Evolutionary conservation across 2,113 vertebrate species (phyloP).

Genomic region (Alaudala cheleensis): DNA sequence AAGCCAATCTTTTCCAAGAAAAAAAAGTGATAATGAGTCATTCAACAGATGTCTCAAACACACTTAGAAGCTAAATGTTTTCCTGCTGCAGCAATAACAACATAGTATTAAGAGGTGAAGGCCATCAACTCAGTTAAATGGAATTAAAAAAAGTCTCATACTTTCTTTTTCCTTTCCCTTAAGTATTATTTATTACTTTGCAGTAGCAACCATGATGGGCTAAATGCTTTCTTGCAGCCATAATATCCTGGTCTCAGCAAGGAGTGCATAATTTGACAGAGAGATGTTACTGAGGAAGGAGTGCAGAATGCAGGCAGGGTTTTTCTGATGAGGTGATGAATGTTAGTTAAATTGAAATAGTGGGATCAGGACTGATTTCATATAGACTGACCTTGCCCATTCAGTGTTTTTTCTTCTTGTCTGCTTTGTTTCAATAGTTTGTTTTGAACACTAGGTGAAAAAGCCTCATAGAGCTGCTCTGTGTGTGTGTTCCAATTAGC

Average conservation of each 20-base stretch:
- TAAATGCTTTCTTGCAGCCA: constrained; percentile 20
- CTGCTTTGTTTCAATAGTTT: background rate
- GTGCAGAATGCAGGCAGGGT: background rate
- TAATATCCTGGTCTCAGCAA: constrained; percentile 4
- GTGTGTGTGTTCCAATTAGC: background rate
- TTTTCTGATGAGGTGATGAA: background rate
- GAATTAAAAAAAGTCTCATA: background rate
- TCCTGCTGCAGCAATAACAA: constrained; percentile 4
- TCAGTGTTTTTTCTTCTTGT: background rate
- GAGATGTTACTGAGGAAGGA: background rate
- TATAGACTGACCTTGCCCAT: background rate
- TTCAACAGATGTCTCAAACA: constrained; percentile 30
- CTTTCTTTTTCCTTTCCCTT: background rate
- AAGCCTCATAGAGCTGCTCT: background rate
- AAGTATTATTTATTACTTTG: constrained; percentile 16
- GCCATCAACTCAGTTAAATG: background rate
- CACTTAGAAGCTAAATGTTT: constrained; percentile 27
- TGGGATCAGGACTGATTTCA: background rate
- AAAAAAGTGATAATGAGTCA: background rate
- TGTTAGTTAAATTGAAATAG: background rate
- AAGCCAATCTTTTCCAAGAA: background rate
- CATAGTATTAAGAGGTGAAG: background rate
- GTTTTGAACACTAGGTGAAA: background rate
- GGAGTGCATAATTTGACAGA: background rate
- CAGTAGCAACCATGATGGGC: background rate